phyloP scores from a whole-genome alignment of 2,797 vertebrate genomes.

The Sebastolobus alascanus region DNA sequence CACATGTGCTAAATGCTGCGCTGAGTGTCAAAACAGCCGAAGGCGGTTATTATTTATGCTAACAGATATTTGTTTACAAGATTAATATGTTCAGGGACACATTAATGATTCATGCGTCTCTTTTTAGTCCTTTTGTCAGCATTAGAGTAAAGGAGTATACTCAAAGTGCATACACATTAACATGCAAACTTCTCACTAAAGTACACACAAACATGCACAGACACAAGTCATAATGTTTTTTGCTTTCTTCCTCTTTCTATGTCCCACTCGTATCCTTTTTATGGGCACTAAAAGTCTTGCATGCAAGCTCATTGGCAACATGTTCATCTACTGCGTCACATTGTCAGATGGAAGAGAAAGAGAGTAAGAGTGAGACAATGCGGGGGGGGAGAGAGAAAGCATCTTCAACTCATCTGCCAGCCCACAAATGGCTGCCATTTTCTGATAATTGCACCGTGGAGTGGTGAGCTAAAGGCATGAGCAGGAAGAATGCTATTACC shows the following conservation, averaged over 20 bases:
- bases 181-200: conserved; percentile 3
- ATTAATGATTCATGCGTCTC: not conserved
- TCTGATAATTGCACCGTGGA: conserved; percentile 68
- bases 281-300: conserved; percentile 18
- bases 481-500: conserved; percentile 50
- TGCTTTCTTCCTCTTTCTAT: not conserved
- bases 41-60: not conserved
- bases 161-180: not conserved
- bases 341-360: conserved; percentile 28
- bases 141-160: not conserved
- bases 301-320: conserved; percentile 25
- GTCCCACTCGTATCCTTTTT: not conserved
- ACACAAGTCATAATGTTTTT: not conserved
- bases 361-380: conserved; percentile 29
- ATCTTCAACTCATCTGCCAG: conserved; percentile 47
- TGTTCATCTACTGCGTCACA: conserved; percentile 40
- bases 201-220: not conserved
- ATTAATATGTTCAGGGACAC: not conserved
- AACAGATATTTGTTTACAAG: conserved; percentile 14
- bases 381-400: conserved; percentile 30
- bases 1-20: conserved; percentile 26
- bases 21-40: conserved; percentile 35
- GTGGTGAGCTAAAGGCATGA: conserved; percentile 47
- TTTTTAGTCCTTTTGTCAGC: not conserved
- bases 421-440: conserved; percentile 74